A percentile compares a stretch with the other conserved stretches of the same genome.
These are phyloP conservation scores for Thereva unica DNA, from an alignment of 2,888 invertebrate genomes.

Conservation along the genomic window DNA sequence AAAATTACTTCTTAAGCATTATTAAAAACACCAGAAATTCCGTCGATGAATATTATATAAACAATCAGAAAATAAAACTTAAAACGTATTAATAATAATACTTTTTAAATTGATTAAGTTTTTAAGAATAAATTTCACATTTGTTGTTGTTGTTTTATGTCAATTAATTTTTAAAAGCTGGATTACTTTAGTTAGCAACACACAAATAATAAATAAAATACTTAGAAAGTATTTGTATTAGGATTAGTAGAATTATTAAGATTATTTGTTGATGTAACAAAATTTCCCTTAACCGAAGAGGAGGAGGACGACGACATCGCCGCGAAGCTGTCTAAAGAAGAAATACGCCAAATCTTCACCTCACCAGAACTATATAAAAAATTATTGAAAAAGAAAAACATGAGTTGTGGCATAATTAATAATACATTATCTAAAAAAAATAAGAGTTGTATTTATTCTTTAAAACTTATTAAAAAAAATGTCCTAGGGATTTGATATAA, in stretches of 20 bases:
- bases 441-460: constrained; percentile 1
- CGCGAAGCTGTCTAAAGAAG: constrained; percentile 45
- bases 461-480: not conserved
- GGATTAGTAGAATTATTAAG: constrained; percentile 34
- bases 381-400: not conserved
- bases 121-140: no score
- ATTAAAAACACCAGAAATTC: no score
- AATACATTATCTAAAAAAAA: constrained; percentile 2
- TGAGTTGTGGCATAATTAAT: not conserved
- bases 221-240: constrained; percentile 6
- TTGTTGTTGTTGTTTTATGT: no score
- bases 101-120: no score
- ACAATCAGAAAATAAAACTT: no score
- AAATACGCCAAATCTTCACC: constrained; percentile 51
- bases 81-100: no score
- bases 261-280: constrained; percentile 12
- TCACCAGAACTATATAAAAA: constrained; percentile 45
- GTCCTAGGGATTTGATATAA: not conserved
- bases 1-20: no score
- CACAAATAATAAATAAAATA: no score
- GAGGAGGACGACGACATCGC: constrained; percentile 41
- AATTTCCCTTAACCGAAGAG: constrained; percentile 28
- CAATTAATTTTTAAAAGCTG: no score
- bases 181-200: no score
- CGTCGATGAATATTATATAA: no score